Evolutionary conservation across 2,113 vertebrate species (phyloP).

Genomic region (Corvus moneduloides): DNA sequence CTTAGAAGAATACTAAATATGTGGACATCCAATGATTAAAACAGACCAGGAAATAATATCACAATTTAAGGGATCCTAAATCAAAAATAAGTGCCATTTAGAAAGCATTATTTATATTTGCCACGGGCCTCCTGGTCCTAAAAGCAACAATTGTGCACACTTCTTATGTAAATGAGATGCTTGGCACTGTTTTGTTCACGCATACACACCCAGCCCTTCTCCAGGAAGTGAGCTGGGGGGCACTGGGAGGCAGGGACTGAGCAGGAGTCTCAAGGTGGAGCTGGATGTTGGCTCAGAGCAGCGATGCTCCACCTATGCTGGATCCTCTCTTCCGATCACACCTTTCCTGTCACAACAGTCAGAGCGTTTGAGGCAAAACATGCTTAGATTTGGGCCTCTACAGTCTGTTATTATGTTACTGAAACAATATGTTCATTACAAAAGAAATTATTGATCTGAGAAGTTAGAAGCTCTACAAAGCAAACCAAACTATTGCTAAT

Average conservation of each 20-base stretch:
- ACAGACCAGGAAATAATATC: background rate
- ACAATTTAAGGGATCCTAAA: background rate
- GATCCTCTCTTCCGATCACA: accelerated
- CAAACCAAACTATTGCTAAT: background rate
- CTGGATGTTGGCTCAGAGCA: background rate
- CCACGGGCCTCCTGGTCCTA: background rate
- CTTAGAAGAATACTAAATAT: background rate
- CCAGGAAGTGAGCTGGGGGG: background rate
- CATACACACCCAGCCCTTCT: background rate
- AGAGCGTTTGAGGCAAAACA: background rate
- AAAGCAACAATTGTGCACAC: background rate
- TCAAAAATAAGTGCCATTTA: background rate
- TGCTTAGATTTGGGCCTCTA: background rate
- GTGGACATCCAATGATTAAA: background rate
- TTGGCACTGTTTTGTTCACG: background rate
- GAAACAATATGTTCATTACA: background rate
- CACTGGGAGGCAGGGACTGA: background rate
- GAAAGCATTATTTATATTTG: background rate
- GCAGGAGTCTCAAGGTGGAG: background rate
- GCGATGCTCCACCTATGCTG: accelerated
- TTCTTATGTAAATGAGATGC: accelerated
- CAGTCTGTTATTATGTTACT: background rate
- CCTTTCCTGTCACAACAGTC: background rate
- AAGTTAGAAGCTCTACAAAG: background rate
- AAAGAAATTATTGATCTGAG: background rate